phyloP scores from a whole-genome alignment of 2,888 invertebrate genomes.

The Autographa gamma region DNA sequence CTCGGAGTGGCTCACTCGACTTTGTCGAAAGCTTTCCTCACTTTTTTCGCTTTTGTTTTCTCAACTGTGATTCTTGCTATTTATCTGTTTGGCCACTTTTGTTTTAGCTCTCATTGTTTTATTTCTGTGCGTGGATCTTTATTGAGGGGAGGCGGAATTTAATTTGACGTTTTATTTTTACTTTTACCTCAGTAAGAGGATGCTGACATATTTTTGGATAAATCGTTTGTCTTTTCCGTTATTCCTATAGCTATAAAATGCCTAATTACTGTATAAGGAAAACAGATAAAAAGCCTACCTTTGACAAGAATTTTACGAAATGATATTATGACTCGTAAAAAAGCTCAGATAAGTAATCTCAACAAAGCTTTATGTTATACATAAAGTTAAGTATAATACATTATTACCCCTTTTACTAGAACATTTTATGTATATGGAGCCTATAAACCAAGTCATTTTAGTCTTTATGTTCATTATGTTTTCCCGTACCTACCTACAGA shows the following conservation, averaged over 20 bases:
- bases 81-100: conserved; percentile 82
- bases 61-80: conserved; percentile 80
- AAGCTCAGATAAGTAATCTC: conserved; percentile 18
- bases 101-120: conserved; percentile 80
- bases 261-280: neutral
- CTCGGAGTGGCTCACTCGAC: conserved; percentile 81
- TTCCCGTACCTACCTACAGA: neutral
- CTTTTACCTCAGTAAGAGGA: conserved; percentile 56
- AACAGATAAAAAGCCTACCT: neutral
- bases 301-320: neutral
- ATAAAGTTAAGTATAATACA: conserved; percentile 29
- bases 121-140: conserved; percentile 76
- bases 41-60: conserved; percentile 72
- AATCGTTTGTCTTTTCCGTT: conserved; percentile 20
- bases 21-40: conserved; percentile 83
- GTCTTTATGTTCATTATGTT: conserved; percentile 29
- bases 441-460: conserved; percentile 38
- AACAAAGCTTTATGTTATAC: conserved; percentile 8
- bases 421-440: conserved; percentile 34
- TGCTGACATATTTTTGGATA: conserved; percentile 56
- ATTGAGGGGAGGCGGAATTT: conserved; percentile 70
- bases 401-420: conserved; percentile 6
- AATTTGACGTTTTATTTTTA: conserved; percentile 59
- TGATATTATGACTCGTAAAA: neutral
- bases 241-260: neutral